Percentiles rank a stretch among this genome's conserved stretches.
Conservation (phyloP, 2,113 vertebrate genomes). For the Cepphus grylle region DNA sequence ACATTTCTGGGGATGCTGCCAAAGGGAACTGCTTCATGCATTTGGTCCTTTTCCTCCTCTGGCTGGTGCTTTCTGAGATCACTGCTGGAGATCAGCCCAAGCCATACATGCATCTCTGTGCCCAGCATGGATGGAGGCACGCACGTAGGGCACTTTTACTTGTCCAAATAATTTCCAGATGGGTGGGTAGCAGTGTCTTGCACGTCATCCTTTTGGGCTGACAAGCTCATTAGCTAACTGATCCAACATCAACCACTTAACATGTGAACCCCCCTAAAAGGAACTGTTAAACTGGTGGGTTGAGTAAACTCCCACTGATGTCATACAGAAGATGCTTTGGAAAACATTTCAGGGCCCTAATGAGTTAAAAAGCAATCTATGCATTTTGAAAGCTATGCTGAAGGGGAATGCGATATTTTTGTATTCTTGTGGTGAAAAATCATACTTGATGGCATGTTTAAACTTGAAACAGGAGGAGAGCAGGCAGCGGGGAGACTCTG, state of each 20-base stretch:
- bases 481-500: background rate
- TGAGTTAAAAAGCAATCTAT: background rate
- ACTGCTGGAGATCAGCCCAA: background rate
- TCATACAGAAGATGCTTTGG: background rate
- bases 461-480: background rate
- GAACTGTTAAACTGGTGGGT: background rate
- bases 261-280: background rate
- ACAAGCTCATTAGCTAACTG: background rate
- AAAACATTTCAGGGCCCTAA: background rate
- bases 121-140: background rate
- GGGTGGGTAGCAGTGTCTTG: background rate
- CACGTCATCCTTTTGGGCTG: background rate
- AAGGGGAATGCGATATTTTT: background rate
- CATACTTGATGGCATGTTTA: background rate
- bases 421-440: background rate
- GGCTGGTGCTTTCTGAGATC: background rate
- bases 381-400: background rate
- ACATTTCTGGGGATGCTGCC: conserved; percentile 48
- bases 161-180: background rate
- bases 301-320: background rate
- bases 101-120: fast-evolving
- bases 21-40: background rate
- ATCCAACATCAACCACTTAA: background rate
- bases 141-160: background rate
- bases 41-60: background rate